Evolutionary conservation across 2,888 invertebrate genomes (phyloP), one percentile per base, ranked within the genome.

Genomic region (Thumatha senex): DNA sequence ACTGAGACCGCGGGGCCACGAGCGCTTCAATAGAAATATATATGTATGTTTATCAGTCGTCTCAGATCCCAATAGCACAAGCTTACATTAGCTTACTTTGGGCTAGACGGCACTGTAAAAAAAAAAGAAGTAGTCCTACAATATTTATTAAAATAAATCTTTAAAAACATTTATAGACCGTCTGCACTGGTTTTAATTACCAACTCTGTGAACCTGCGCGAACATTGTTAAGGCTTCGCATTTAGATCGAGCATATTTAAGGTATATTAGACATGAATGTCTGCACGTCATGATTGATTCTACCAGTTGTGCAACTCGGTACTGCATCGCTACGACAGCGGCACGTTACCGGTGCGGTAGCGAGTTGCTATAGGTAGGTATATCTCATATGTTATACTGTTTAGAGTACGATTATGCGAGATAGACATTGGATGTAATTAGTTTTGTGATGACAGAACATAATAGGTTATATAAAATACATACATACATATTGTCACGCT

Each of bases 211-310:
- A 0, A 59, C 34, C 9, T 58, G 56, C 63, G 69, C 58, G 79
- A 84, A 85, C 82, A 85, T 82, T 81, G 83, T 85, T 82, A 86
- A 82, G 86, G 87, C 71, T 87, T 86, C 86, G 78, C 80, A 86
- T 84, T 87, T 81, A 76, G 72, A 76, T 72, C 63, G 70, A 63
- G 74, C 78, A 76, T 82, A 84, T 81, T 82, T 86, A 88, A 89
- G 86, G 89, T 87, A 87, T 86, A 89, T 89, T 89, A 87, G 85
- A 82, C 74, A 70, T 71, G 83, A 80, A 78, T 76, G 76, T 67
- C 74, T 78, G 76, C 63, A 63, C 63, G 83, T 78, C 84, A 87
- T 84, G 84, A 89, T 89, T 89, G 89, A 89, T 89, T 88, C 78
- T 40, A 35, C 29, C 40, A 44, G 36, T 40, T 36, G 40, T 13